phyloP scores from a whole-genome alignment of 92 coral and sea anemone species.

The Palythoa grandis region DNA sequence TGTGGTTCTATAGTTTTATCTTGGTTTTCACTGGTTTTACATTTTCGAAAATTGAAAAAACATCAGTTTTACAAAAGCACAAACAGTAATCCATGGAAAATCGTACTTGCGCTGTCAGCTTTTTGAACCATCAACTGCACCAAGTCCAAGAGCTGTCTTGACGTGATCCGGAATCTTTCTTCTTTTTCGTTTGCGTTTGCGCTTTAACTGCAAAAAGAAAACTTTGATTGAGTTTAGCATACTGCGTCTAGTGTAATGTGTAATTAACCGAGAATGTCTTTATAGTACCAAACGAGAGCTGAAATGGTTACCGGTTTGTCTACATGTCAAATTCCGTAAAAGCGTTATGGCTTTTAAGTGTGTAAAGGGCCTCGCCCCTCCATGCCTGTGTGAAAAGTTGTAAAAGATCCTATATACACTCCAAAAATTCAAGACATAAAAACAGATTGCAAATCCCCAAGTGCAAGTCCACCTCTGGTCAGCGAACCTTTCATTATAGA shows the following conservation, averaged over 20 bases:
- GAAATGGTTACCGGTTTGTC: too few relatives aligned
- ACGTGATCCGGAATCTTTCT: slow-evolving; percentile 68
- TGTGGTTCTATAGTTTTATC: too few relatives aligned
- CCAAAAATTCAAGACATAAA: not conserved
- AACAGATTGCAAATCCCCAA: slow-evolving; percentile 5
- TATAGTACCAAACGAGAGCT: too few relatives aligned
- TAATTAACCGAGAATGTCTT: too few relatives aligned
- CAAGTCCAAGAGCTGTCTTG: slow-evolving; percentile 17
- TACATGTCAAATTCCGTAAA: not conserved
- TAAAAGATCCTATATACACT: slow-evolving; percentile 16
- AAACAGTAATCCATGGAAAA: not conserved
- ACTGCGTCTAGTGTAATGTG: too few relatives aligned
- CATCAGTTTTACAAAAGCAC: not conserved
- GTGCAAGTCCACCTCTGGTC: slow-evolving; percentile 41
- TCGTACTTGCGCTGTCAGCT: slow-evolving; percentile 14
- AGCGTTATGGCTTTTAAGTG: slow-evolving; percentile 23
- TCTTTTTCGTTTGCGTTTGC: slow-evolving; percentile 73
- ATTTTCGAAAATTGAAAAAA: too few relatives aligned
- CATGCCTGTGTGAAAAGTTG: not conserved
- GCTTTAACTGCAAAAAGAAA: slow-evolving; percentile 49
- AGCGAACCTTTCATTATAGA: slow-evolving; percentile 27
- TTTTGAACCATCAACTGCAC: not conserved
- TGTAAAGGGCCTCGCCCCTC: slow-evolving; percentile 8
- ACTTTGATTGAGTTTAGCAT: too few relatives aligned
- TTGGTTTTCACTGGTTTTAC: too few relatives aligned